Base-by-base conservation (phyloP, 2,797 vertebrate species). In the Morelia viridis region DNA sequence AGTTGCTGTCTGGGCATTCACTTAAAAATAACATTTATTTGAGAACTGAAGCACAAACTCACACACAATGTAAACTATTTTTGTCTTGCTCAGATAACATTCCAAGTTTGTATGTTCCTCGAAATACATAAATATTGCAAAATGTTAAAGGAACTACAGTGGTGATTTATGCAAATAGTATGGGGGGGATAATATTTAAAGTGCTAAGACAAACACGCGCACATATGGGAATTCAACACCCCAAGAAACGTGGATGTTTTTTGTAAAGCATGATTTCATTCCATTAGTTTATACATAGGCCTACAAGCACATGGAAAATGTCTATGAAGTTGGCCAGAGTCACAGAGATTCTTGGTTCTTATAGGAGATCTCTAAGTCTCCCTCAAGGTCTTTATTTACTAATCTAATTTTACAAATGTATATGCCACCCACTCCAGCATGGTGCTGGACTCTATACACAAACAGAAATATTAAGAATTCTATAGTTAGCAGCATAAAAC, bases 21-120 rank as follows among this genome's bases (percentile, higher is more conserved):
- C 22, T 80, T 80, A 80, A 80, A 80, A 80, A 80, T 80, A 80
- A 80, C 76, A 80, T 80, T 80, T 46, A 80, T 9, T 46, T 3
- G 9, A 61, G 28, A 80, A 11, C 28, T 92, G 56, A 53, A 50
- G 65, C 65, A 35, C 28, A 90, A 92, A 90, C 83, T 31, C 28
- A 86, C 76, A 65, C 26, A 87, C 41, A 86, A 90, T 86, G 92
- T 87, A 90, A 90, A 90, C 65, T 56, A 92, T 62, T 24, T 62
- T 31, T 80, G 22, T 2, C 26, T 71, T 84, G 62, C 84, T 68
- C 57, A 92, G 88, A 92, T 90, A 87, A 87, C 57, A 90, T 90
- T 87, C 92, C 57, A 80, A 68, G 65, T 41, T 76, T 86, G 28
- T 22, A 56, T 41, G 62, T 87, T 31, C 64, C 57, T 90, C 26